These are phyloP conservation scores for Nothocercus julius DNA, from an alignment of 2,113 vertebrate species.

Conservation along the genomic window DNA sequence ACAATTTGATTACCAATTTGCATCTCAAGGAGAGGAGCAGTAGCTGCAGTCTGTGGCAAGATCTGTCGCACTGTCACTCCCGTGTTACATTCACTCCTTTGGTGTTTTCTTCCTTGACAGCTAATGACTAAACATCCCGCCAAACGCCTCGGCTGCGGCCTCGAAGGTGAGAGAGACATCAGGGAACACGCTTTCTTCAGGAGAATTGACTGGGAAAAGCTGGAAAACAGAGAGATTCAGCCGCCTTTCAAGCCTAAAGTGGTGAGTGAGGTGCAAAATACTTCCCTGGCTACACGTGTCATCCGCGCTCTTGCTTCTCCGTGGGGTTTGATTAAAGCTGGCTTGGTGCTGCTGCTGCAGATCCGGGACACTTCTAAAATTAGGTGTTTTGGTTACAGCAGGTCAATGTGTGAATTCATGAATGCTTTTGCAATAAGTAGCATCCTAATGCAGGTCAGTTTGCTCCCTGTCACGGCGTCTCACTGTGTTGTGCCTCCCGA, in stretches of 20 bases:
- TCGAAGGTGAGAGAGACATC: slow-evolving; percentile 92
- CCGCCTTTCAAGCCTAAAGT: slow-evolving; percentile 98
- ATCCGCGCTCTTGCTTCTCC: not conserved
- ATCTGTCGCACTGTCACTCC: not conserved
- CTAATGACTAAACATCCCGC: slow-evolving; percentile 98
- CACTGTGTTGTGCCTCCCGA: not conserved
- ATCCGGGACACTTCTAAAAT: not conserved
- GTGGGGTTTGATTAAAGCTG: not conserved
- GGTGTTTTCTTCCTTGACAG: slow-evolving; percentile 64
- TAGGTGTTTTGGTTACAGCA: not conserved
- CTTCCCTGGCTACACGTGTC: not conserved
- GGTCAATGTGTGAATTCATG: not conserved
- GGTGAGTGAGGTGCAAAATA: slow-evolving; percentile 80
- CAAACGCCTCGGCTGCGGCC: slow-evolving; percentile 93
- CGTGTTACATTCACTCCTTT: not conserved
- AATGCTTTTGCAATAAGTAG: fast-evolving
- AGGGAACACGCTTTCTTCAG: slow-evolving; percentile 96
- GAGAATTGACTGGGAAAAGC: slow-evolving; percentile 96
- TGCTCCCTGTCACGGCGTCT: not conserved
- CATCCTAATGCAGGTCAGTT: not conserved
- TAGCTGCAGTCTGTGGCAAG: not conserved
- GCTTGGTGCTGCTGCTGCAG: not conserved
- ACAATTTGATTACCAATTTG: not conserved
- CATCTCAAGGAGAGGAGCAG: not conserved
- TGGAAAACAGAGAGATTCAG: slow-evolving; percentile 93